Conservation (phyloP, 2,797 vertebrate species). For the Cichlasoma orientale region DNA sequence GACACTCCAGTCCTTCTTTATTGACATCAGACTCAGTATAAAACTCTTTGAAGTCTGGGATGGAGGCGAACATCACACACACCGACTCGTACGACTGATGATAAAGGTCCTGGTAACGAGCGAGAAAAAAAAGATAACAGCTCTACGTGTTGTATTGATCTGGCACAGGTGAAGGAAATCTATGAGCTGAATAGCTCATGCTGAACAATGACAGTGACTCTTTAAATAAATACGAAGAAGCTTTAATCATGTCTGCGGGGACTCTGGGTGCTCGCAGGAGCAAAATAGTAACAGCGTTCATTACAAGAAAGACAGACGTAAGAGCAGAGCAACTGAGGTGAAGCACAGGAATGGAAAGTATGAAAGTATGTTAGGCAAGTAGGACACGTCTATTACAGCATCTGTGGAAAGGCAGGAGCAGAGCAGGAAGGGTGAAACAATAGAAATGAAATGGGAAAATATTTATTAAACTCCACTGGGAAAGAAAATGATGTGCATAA, state of each 20-base stretch:
- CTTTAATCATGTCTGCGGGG: slow-evolving; percentile 41
- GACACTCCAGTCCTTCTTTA: slow-evolving; percentile 97
- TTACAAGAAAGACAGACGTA: slow-evolving; percentile 13
- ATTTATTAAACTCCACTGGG: background rate
- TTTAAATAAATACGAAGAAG: slow-evolving; percentile 33
- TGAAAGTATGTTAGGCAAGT: slow-evolving; percentile 3
- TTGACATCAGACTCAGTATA: slow-evolving; percentile 98
- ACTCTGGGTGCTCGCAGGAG: background rate
- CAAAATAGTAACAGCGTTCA: slow-evolving; percentile 21
- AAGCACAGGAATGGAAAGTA: background rate
- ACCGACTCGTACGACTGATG: slow-evolving; percentile 97
- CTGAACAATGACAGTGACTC: slow-evolving; percentile 15
- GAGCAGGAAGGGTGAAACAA: background rate
- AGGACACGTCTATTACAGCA: background rate
- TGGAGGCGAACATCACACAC: slow-evolving; percentile 98
- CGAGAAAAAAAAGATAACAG: slow-evolving; percentile 35
- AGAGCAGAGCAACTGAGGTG: slow-evolving; percentile 16
- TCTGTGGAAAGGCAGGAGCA: background rate
- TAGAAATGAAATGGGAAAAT: background rate
- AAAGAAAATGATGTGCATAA: background rate
- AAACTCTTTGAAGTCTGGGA: slow-evolving; percentile 98
- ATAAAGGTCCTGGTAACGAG: slow-evolving; percentile 88
- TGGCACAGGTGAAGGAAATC: slow-evolving; percentile 7
- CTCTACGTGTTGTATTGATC: slow-evolving; percentile 20
- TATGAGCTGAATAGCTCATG: slow-evolving; percentile 6